phyloP scores from a whole-genome alignment of 2,797 vertebrate species.

The Pachyuromys duprasi region DNA sequence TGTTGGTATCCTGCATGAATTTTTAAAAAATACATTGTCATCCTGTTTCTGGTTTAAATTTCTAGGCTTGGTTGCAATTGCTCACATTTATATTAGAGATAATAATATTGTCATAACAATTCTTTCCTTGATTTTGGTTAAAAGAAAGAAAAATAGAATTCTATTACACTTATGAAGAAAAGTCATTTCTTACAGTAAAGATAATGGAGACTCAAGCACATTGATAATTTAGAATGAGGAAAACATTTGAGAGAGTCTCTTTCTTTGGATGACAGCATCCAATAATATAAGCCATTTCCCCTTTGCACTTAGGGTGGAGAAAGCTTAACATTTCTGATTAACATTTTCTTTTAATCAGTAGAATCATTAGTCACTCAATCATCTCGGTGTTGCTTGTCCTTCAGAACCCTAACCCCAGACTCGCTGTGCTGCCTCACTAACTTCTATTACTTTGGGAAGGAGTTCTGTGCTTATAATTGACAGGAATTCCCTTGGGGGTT shows the following conservation, averaged over 20 bases:
- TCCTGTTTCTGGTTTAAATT: neutral
- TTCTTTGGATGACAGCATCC: neutral
- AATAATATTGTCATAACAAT: neutral
- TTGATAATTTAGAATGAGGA: neutral
- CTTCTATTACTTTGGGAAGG: neutral
- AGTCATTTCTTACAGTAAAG: neutral
- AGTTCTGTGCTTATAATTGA: slow-evolving; percentile 45
- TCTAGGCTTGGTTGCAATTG: neutral
- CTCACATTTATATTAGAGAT: neutral
- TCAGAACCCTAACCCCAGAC: neutral
- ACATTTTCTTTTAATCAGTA: neutral
- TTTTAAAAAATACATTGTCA: neutral
- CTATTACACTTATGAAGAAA: neutral
- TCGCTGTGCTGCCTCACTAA: slow-evolving; percentile 5
- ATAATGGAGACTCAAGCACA: neutral
- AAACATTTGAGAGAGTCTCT: neutral
- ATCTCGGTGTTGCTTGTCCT: neutral
- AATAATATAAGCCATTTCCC: neutral
- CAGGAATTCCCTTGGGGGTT: slow-evolving; percentile 26
- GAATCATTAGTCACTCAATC: slow-evolving; percentile 49
- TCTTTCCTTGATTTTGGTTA: neutral
- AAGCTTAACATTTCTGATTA: neutral
- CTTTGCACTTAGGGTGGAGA: neutral
- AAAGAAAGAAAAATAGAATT: neutral
- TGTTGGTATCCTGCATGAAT: neutral